Percentiles rank a stretch among this genome's conserved stretches.
Conservation (phyloP, 2,113 vertebrate species). For the Elephas maximus region DNA sequence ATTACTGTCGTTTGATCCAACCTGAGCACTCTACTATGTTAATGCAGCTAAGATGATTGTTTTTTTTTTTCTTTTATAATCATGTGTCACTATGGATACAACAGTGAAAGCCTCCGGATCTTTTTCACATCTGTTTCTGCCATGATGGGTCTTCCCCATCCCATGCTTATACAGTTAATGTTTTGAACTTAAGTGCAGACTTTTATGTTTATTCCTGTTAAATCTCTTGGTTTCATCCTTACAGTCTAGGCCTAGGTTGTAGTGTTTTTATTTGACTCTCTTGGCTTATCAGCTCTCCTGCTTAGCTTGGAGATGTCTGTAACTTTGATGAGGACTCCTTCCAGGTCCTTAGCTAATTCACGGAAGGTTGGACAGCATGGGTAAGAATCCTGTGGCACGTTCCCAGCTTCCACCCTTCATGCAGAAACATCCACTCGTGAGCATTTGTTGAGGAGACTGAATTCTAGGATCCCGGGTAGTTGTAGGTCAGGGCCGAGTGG, state of each 20-base stretch:
- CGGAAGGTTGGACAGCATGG: neutral
- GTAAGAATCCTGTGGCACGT: neutral
- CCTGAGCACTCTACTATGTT: neutral
- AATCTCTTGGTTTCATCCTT: constrained; percentile 31
- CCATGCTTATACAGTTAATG: neutral
- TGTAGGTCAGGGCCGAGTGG: neutral
- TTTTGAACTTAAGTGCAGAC: constrained; percentile 41
- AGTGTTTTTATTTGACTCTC: constrained; percentile 39
- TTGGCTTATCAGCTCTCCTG: neutral
- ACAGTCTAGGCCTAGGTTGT: neutral
- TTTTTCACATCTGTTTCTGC: neutral
- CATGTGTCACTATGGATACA: neutral
- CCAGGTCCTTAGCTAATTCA: constrained; percentile 29
- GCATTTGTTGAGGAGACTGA: neutral
- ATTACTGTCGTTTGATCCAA: neutral
- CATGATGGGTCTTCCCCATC: neutral
- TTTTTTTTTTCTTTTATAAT: neutral
- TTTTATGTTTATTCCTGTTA: neutral
- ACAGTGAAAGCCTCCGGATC: neutral
- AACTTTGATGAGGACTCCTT: neutral
- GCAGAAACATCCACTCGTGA: constrained; percentile 14
- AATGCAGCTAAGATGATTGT: neutral
- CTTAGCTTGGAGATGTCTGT: neutral
- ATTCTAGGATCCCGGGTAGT: neutral
- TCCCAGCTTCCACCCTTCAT: neutral